Conservation (phyloP, 2,888 invertebrate species). For the Philonicus albiceps region DNA sequence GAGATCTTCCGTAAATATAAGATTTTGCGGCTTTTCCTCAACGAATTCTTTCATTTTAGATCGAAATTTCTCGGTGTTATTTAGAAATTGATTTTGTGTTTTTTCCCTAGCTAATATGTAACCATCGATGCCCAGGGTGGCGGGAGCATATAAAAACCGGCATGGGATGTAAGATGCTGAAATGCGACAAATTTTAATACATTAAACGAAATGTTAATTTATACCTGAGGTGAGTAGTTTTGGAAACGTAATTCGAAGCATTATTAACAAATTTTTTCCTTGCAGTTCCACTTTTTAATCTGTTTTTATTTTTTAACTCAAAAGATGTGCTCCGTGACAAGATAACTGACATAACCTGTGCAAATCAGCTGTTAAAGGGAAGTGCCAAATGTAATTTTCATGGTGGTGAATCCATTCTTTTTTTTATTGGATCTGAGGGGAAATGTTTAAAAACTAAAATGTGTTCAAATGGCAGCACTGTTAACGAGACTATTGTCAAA, state of each 20-base stretch:
- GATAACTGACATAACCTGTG: background rate
- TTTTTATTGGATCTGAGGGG: background rate
- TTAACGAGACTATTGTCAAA: background rate
- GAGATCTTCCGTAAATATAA: constrained; percentile 86
- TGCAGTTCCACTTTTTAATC: background rate
- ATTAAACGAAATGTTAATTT: background rate
- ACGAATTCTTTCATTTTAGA: constrained; percentile 75
- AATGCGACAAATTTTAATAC: background rate
- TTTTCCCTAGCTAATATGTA: constrained; percentile 67
- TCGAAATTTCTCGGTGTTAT: constrained; percentile 72
- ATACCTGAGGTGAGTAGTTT: background rate
- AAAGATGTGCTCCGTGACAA: background rate
- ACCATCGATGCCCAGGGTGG: constrained; percentile 68
- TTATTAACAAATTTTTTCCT: background rate
- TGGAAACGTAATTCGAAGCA: background rate
- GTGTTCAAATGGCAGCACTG: background rate
- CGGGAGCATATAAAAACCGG: background rate
- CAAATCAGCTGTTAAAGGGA: background rate
- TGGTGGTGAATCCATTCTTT: background rate
- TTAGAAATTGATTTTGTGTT: constrained; percentile 69
- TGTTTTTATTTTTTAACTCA: background rate
- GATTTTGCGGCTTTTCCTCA: constrained; percentile 64
- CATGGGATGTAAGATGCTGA: background rate
- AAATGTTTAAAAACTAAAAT: no score
- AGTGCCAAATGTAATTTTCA: background rate